Evolutionary conservation across 1,140 invertebrate genomes (phyloP).

Genomic region (Magallana ariakensis): DNA sequence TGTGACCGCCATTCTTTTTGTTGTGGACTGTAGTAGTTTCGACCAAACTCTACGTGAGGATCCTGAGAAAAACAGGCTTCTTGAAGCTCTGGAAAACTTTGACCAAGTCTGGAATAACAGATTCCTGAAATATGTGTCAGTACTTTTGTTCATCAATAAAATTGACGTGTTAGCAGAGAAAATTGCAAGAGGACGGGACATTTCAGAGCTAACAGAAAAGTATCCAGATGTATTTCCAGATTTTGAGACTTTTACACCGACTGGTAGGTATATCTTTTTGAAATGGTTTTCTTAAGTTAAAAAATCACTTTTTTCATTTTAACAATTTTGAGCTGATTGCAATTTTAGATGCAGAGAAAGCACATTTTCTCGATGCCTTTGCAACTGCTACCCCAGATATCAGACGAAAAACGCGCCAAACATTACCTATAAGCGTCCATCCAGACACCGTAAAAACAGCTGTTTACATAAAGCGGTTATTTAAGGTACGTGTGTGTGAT

Average conservation of each 20-base stretch:
- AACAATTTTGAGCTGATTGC: too few species aligned
- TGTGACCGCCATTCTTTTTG: conserved; percentile 88
- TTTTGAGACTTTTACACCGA: conserved; percentile 65
- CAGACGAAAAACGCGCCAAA: conserved; percentile 53
- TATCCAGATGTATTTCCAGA: conserved; percentile 68
- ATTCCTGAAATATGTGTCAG: conserved; percentile 86
- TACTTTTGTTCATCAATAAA: conserved; percentile 91
- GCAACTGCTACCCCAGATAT: conserved; percentile 56
- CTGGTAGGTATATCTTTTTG: conserved; percentile 60
- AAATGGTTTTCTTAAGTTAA: too few species aligned
- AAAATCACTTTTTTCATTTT: too few species aligned
- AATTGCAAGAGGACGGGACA: conserved; percentile 82
- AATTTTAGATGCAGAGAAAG: conserved; percentile 66
- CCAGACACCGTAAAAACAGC: conserved; percentile 74
- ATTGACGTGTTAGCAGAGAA: conserved; percentile 89
- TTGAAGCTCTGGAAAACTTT: conserved; percentile 87
- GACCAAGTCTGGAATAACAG: conserved; percentile 89
- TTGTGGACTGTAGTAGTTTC: conserved; percentile 89
- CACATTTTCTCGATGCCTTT: conserved; percentile 70
- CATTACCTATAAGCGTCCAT: conserved; percentile 66
- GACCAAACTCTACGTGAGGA: conserved; percentile 89
- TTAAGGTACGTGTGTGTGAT: conserved; percentile 66
- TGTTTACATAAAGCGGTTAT: conserved; percentile 73
- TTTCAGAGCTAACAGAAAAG: conserved; percentile 65
- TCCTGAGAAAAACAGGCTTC: conserved; percentile 84